Evolutionary conservation across 2,113 vertebrate species (phyloP).

Genomic region (Eurypyga helias): DNA sequence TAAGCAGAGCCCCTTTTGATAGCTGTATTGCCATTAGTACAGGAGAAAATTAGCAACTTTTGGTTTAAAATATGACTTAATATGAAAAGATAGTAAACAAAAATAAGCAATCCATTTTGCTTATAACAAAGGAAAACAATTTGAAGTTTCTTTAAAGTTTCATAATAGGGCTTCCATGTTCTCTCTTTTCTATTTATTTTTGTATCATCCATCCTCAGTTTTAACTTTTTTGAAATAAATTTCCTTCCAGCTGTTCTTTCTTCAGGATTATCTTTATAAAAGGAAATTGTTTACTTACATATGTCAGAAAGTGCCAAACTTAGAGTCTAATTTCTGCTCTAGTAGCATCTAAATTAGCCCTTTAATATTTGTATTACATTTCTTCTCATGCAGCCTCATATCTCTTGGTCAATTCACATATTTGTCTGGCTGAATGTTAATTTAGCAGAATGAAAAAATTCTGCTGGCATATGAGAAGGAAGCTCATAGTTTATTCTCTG

Average conservation of each 20-base stretch:
- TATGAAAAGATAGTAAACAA: background rate
- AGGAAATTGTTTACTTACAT: background rate
- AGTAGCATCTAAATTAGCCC: background rate
- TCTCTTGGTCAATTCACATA: background rate
- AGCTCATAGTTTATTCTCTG: background rate
- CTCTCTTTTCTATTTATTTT: background rate
- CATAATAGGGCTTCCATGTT: background rate
- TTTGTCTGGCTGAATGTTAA: background rate
- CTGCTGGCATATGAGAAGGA: background rate
- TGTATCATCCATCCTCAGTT: background rate
- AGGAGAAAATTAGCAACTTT: background rate
- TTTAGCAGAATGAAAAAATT: background rate
- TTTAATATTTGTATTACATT: background rate
- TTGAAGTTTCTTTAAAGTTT: background rate
- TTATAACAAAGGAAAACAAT: background rate
- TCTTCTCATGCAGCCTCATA: background rate
- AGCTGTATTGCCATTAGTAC: background rate
- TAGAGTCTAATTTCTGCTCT: background rate
- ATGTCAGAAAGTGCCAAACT: background rate
- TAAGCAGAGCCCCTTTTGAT: background rate
- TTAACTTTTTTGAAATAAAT: background rate
- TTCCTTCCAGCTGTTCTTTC: background rate
- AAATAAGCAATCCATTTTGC: background rate
- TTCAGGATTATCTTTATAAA: background rate
- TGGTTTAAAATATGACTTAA: background rate